Percentiles rank a stretch among this genome's conserved stretches.
phyloP scores from a whole-genome alignment of 2,888 invertebrate genomes.

The Polyommatus icarus region DNA sequence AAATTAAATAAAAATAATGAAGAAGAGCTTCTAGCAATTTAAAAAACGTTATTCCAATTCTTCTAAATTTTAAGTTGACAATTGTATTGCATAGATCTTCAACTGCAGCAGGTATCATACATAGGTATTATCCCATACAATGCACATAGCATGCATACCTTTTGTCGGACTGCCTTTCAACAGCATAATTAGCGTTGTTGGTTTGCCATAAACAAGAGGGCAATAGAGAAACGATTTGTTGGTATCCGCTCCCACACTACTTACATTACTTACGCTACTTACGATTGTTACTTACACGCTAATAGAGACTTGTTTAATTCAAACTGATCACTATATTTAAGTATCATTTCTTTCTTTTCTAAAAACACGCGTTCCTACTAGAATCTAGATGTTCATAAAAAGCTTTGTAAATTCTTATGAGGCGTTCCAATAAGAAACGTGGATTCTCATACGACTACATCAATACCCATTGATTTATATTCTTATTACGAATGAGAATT shows the following conservation, averaged over 20 bases:
- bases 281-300: conserved; percentile 22
- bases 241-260: conserved; percentile 18
- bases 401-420: background rate
- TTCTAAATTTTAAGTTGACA: too few species aligned
- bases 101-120: too few species aligned
- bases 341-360: conserved; percentile 13
- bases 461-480: background rate
- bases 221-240: conserved; percentile 17
- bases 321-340: conserved; percentile 46
- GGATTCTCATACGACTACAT: background rate
- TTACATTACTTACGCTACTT: conserved; percentile 18
- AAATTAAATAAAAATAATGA: too few species aligned
- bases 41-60: too few species aligned
- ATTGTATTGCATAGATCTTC: too few species aligned
- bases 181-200: conserved; percentile 17
- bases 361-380: background rate
- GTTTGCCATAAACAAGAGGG: conserved; percentile 16
- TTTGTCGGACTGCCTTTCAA: background rate
- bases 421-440: conserved; percentile 2
- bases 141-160: conserved; percentile 1
- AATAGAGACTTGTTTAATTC: conserved; percentile 37
- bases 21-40: too few species aligned
- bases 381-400: background rate
- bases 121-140: background rate
- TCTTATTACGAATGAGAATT: background rate